Percentiles rank a stretch among this genome's conserved stretches.
phyloP scores from a whole-genome alignment of 2,888 invertebrate species.

The Nemoura dubitans region DNA sequence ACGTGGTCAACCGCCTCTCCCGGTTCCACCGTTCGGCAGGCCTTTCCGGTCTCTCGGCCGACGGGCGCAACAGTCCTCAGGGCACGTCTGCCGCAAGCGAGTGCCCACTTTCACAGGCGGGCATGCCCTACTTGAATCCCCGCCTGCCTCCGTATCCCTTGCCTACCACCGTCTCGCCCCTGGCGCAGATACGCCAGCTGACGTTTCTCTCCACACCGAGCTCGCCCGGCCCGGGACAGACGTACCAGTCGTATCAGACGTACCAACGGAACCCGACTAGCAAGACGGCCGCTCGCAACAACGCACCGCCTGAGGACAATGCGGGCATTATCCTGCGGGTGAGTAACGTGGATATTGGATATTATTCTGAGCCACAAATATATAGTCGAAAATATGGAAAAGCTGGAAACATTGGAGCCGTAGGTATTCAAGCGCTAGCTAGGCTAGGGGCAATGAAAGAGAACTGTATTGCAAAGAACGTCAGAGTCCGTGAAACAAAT shows the following conservation, averaged over 20 bases:
- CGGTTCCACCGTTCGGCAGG: conserved; percentile 97
- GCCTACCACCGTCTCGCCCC: conserved; percentile 79
- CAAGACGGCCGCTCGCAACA: conserved; percentile 44
- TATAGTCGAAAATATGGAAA: no score
- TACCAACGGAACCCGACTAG: conserved; percentile 56
- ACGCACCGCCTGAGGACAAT: conserved; percentile 71
- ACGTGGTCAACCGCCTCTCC: conserved; percentile 93
- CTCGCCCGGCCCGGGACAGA: conserved; percentile 30
- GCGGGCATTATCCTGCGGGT: conserved; percentile 46
- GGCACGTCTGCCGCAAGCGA: not conserved
- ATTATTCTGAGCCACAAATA: no score
- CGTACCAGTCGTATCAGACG: conserved; percentile 45
- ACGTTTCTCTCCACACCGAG: conserved; percentile 43
- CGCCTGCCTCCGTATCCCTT: conserved; percentile 91
- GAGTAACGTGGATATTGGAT: not conserved
- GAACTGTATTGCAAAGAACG: no score
- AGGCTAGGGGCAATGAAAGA: no score
- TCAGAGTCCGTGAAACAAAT: no score
- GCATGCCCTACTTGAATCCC: conserved; percentile 83
- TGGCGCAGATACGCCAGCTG: conserved; percentile 81
- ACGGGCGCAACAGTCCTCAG: conserved; percentile 76
- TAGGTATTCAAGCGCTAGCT: no score
- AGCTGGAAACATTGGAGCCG: no score
- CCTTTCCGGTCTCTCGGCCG: conserved; percentile 66
- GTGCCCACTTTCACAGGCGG: conserved; percentile 54